phyloP scores from a whole-genome alignment of 2,113 vertebrate genomes.

The Camelus bactrianus region DNA sequence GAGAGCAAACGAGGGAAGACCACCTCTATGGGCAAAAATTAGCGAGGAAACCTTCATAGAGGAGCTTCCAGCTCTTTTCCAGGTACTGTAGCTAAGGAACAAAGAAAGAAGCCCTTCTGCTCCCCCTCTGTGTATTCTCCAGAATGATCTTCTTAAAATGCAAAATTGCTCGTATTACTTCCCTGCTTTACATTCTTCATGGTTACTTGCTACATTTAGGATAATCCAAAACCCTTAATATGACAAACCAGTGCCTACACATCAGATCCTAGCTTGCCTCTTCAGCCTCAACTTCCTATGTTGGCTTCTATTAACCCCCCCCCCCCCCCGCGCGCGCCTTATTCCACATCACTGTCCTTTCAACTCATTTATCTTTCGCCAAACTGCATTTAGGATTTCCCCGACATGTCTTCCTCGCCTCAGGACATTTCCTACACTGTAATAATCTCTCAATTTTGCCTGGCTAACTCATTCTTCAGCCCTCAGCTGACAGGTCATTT shows the following conservation, averaged over 20 bases:
- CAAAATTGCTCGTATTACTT: not conserved
- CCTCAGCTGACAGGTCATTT: not conserved
- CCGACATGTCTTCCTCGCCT: not conserved
- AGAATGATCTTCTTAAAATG: not conserved
- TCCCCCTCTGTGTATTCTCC: not conserved
- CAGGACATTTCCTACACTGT: not conserved
- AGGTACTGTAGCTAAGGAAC: not conserved
- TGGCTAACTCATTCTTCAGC: not conserved
- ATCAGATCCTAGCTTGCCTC: not conserved
- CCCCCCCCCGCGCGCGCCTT: not conserved
- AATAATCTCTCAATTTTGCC: not conserved
- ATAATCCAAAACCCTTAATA: not conserved
- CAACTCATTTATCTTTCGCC: conserved; percentile 4
- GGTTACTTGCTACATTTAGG: not conserved
- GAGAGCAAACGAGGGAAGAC: not conserved
- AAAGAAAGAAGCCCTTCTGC: not conserved
- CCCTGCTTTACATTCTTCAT: not conserved
- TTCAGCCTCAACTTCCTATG: not conserved
- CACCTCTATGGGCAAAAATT: not conserved
- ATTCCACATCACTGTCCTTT: not conserved
- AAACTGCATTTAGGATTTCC: not conserved
- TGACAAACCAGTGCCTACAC: not conserved
- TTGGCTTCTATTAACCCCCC: not conserved
- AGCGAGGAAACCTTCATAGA: not conserved
- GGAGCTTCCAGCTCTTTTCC: not conserved